Conservation (phyloP, 2,113 vertebrate genomes). For the Lagopus muta region DNA sequence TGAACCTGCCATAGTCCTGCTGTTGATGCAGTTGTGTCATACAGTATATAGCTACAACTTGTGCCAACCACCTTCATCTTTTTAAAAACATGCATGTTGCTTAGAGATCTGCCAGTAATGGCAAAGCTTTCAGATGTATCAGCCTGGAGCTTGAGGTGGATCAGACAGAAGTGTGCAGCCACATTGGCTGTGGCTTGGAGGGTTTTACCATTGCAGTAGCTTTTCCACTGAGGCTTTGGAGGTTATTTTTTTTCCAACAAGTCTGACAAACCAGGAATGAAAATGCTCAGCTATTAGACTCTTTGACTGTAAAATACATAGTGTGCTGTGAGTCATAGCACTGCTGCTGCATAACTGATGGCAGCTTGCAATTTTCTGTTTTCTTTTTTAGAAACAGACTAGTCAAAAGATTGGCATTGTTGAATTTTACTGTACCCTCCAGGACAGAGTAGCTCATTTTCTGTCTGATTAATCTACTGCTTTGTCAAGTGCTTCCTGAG, state of each 20-base stretch:
- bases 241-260: not conserved
- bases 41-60: not conserved
- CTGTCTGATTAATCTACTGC: not conserved
- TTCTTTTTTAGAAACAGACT: not conserved
- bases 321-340: not conserved
- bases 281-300: not conserved
- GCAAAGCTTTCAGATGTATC: not conserved
- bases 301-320: not conserved
- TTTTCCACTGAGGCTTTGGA: not conserved
- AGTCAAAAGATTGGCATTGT: not conserved
- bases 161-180: not conserved
- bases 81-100: not conserved
- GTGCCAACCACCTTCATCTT: not conserved
- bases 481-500: slow-evolving; percentile 18
- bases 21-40: not conserved
- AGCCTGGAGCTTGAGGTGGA: not conserved
- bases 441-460: not conserved
- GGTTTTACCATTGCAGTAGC: not conserved
- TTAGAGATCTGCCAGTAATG: not conserved
- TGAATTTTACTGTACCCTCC: not conserved
- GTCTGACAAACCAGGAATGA: not conserved
- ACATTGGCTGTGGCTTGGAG: not conserved
- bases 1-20: not conserved
- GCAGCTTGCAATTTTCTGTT: not conserved
- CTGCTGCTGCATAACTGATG: not conserved